Evolutionary conservation across 2,113 vertebrate genomes (phyloP).

Genomic region (Haliaeetus leucogaster): DNA sequence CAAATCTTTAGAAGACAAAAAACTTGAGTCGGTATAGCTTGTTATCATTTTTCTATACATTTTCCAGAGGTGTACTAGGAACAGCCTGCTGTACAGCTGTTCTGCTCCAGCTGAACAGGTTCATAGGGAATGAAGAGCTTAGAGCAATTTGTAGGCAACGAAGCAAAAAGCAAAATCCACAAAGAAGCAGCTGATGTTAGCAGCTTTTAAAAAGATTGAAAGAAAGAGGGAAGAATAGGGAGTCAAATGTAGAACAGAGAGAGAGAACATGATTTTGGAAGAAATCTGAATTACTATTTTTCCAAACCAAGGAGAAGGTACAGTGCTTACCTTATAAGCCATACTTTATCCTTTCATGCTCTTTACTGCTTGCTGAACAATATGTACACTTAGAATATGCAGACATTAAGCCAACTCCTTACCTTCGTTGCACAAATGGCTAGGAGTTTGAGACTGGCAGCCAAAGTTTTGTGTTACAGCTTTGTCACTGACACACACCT

Average conservation of each 20-base stretch:
- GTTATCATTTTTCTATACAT: constrained; percentile 37
- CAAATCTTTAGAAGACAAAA: background rate
- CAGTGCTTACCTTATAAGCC: constrained; percentile 19
- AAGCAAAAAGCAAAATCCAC: constrained; percentile 70
- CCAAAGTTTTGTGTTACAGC: background rate
- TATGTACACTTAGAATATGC: background rate
- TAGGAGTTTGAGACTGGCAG: background rate
- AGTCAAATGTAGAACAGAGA: constrained; percentile 9
- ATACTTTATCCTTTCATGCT: background rate
- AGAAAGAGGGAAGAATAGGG: constrained; percentile 16
- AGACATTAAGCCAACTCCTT: background rate
- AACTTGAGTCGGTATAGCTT: constrained; percentile 9
- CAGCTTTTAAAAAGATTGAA: constrained; percentile 61
- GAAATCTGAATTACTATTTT: constrained; percentile 41
- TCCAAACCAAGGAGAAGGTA: constrained; percentile 16
- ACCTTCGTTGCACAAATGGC: background rate
- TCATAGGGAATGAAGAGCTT: constrained; percentile 66
- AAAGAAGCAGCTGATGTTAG: constrained; percentile 72
- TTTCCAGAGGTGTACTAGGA: constrained; percentile 43
- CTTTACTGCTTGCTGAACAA: constrained; percentile 16
- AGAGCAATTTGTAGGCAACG: constrained; percentile 73
- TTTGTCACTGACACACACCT: background rate
- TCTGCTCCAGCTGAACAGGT: constrained; percentile 66
- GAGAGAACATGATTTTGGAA: background rate
- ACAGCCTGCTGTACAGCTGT: constrained; percentile 61